These are phyloP conservation scores for Zonitis immaculata DNA, from an alignment of 2,888 invertebrate genomes.

Conservation along the genomic window DNA sequence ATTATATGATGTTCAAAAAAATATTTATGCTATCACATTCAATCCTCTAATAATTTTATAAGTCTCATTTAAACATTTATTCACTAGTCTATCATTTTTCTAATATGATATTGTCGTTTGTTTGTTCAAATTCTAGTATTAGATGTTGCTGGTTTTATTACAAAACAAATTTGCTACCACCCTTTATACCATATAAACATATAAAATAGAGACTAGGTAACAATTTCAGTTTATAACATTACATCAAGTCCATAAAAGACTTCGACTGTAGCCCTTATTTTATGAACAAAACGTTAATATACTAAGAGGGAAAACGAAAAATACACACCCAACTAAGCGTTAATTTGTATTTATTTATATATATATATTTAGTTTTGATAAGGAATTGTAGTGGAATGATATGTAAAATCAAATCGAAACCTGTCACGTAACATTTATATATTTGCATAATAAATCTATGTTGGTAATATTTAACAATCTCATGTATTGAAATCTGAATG, in stretches of 20 bases:
- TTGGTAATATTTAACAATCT: constrained; percentile 5
- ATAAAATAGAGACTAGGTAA: constrained; percentile 6
- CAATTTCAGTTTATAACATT: not conserved
- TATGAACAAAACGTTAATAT: no score
- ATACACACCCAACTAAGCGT: no score
- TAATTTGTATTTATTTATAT: no score
- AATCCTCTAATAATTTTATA: no score
- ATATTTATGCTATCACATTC: no score
- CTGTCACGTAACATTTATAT: not conserved
- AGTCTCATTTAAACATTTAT: no score
- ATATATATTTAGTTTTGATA: not conserved
- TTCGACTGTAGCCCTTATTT: no score
- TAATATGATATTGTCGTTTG: constrained; percentile 18
- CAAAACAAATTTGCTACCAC: constrained; percentile 15
- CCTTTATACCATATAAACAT: constrained; percentile 6
- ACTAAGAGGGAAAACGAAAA: no score
- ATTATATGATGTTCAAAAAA: no score
- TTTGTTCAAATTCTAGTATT: constrained; percentile 17
- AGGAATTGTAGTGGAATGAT: not conserved
- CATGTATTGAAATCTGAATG: constrained; percentile 18
- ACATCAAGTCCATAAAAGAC: not conserved
- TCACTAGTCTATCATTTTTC: constrained; percentile 19
- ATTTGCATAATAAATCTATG: not conserved
- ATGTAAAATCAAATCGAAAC: not conserved
- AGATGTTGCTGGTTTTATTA: constrained; percentile 19